Percentiles rank a stretch among this genome's conserved stretches.
phyloP scores from a whole-genome alignment of 2,888 invertebrate species.

The Arge pagana region DNA sequence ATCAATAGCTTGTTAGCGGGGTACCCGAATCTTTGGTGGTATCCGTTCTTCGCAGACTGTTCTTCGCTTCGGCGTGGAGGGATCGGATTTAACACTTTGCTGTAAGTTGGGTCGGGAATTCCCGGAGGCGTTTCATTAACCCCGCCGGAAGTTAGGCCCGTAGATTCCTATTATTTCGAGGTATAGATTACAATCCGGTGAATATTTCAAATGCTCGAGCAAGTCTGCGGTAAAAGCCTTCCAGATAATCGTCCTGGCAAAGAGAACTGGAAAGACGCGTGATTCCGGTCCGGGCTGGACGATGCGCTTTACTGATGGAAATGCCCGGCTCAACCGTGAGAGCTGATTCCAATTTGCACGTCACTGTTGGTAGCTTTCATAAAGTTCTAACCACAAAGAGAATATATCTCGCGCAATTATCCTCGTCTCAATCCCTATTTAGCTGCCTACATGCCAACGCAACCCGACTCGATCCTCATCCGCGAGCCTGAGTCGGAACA shows the following conservation, averaged over 20 bases:
- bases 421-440: conserved; percentile 11
- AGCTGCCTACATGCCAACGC: too few relatives aligned
- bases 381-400: conserved; percentile 18
- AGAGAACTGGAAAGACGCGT: not conserved
- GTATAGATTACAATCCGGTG: not conserved
- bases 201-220: not conserved
- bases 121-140: too few relatives aligned
- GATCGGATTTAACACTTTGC: too few relatives aligned
- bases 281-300: not conserved
- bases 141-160: too few relatives aligned
- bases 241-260: conserved; percentile 10
- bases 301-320: conserved; percentile 16
- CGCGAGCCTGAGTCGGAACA: too few relatives aligned
- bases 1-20: too few relatives aligned
- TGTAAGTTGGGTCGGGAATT: too few relatives aligned
- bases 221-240: not conserved
- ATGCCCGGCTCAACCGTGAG: not conserved
- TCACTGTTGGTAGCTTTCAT: conserved; percentile 11
- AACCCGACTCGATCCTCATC: not conserved
- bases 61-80: not conserved
- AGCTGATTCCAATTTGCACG: conserved; percentile 21
- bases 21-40: too few relatives aligned
- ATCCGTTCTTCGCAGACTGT: too few relatives aligned
- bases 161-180: too few relatives aligned
- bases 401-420: conserved; percentile 22